Conservation (phyloP, 2,113 vertebrate genomes). For the Gorsachius goisagi region DNA sequence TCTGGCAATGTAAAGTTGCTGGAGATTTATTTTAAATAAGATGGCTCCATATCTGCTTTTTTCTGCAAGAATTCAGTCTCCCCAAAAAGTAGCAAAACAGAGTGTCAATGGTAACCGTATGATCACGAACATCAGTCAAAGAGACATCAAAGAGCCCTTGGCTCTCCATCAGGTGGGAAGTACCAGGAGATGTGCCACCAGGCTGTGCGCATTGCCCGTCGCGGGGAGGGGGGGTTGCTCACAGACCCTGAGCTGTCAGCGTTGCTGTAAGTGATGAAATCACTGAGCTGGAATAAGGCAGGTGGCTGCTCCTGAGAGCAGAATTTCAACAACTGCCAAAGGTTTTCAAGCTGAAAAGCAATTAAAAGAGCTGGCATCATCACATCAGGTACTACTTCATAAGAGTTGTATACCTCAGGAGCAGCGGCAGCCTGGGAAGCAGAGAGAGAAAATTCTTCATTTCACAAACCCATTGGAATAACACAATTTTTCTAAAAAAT, state of each 20-base stretch:
- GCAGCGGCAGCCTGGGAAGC: neutral
- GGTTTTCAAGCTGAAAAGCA: neutral
- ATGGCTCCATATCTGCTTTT: neutral
- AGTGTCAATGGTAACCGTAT: neutral
- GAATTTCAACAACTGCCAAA: neutral
- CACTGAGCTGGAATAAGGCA: neutral
- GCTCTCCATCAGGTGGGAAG: neutral
- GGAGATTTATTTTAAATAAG: neutral
- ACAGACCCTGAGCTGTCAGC: neutral
- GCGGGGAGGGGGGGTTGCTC: neutral
- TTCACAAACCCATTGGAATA: neutral
- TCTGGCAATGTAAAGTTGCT: neutral
- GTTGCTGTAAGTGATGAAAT: neutral
- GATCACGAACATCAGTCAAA: neutral
- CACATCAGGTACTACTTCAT: neutral
- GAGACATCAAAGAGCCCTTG: neutral
- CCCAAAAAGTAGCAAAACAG: neutral
- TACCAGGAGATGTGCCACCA: neutral
- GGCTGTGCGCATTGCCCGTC: fast-evolving
- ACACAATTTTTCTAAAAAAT: neutral
- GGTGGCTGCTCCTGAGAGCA: neutral
- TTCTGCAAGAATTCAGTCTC: neutral
- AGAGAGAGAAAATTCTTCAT: neutral
- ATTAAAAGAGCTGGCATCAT: neutral
- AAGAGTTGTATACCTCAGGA: neutral